Evolutionary conservation across 2,888 invertebrate genomes (phyloP).

Genomic region (Folsomia candida): DNA sequence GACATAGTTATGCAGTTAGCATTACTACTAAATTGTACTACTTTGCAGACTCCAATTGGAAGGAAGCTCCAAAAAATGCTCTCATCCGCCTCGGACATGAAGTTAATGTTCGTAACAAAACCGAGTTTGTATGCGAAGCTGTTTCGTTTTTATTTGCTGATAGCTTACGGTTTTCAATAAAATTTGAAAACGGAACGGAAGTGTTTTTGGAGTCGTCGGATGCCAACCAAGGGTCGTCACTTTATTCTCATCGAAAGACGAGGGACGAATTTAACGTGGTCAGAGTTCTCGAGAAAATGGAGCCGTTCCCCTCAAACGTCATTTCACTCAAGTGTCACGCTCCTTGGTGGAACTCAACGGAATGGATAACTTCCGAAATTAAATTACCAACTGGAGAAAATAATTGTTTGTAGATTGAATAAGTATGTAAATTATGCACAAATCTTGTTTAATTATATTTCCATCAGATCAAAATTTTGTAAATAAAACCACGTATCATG

Average conservation of each 20-base stretch:
- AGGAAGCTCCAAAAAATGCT: constrained; percentile 2
- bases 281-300: neutral
- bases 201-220: neutral
- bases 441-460: too few relatives aligned
- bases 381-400: too few relatives aligned
- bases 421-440: too few relatives aligned
- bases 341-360: constrained; percentile 7
- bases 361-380: neutral
- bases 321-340: neutral
- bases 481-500: too few relatives aligned
- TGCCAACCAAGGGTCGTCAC: neutral
- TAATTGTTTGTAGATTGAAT: too few relatives aligned
- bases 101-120: neutral
- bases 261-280: constrained; percentile 2
- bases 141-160: neutral
- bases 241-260: neutral
- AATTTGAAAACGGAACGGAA: neutral
- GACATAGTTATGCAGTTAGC: neutral
- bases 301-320: neutral
- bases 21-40: neutral
- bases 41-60: constrained; percentile 3
- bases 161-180: neutral
- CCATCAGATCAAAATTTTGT: too few relatives aligned
- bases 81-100: neutral
- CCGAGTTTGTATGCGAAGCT: neutral